Percentiles rank a stretch among this genome's conserved stretches.
Conservation (phyloP, 2,888 invertebrate species). For the Leucophenga montana region DNA sequence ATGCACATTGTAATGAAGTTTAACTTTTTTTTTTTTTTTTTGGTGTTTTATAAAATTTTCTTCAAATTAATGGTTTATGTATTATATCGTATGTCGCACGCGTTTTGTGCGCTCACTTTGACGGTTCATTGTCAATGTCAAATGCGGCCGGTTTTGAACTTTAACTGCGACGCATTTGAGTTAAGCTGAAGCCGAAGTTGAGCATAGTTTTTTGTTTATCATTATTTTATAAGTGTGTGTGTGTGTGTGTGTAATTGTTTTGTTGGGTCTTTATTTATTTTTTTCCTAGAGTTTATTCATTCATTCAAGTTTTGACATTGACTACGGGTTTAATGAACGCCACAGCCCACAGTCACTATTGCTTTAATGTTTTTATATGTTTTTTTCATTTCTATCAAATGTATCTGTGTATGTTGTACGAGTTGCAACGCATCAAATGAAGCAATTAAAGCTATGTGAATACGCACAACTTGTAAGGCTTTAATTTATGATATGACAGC, state of each 20-base stretch:
- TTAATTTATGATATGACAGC: not conserved
- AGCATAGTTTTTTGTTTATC: conserved; percentile 15
- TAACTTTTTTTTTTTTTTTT: not conserved
- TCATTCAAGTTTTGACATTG: conserved; percentile 46
- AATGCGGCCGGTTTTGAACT: conserved; percentile 57
- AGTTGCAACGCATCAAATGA: conserved; percentile 52
- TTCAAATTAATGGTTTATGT: not conserved
- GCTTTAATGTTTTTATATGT: conserved; percentile 1
- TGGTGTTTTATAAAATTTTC: not conserved
- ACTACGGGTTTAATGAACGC: conserved; percentile 62
- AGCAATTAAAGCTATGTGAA: conserved; percentile 51
- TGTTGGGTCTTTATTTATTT: conserved; percentile 21
- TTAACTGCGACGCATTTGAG: conserved; percentile 42
- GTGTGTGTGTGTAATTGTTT: conserved; percentile 28
- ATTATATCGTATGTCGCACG: not conserved
- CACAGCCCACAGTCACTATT: conserved; percentile 19
- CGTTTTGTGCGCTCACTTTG: conserved; percentile 22
- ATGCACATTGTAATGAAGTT: conserved; percentile 41
- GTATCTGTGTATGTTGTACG: conserved; percentile 37
- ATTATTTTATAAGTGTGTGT: not conserved
- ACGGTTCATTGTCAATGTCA: conserved; percentile 63
- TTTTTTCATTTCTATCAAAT: conserved; percentile 14
- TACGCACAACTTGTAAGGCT: conserved; percentile 50
- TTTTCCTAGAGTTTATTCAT: not conserved
- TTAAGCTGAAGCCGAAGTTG: conserved; percentile 54